Base-by-base conservation (phyloP, 2,113 vertebrate species). In the Tachycineta bicolor region DNA sequence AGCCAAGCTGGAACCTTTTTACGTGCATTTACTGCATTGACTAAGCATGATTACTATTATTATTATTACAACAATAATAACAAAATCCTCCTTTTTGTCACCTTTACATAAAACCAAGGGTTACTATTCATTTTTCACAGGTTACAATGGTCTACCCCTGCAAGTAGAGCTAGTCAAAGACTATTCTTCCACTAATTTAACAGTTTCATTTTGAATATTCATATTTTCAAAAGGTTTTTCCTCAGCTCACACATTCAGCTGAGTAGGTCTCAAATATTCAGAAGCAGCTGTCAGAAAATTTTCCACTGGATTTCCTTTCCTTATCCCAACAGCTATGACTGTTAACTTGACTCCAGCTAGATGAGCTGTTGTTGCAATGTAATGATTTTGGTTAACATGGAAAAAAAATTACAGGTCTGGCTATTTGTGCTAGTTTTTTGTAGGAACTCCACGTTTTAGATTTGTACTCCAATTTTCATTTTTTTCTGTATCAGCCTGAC, bases 301-400 rank as follows among this genome's bases (percentile, higher is more conserved):
- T 96, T 97, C 92, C 71, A 77, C 56, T 79, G 78, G n/a, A 19
- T 89, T 89, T 91, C 56, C 75, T 94, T 89, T 86, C 70, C 56
- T 90, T 71, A 34, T 77, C 80, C 91, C 33, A 67, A 11, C 26
- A 92, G 55, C 44, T 65, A 59, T 70, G 82, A 64, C 70, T 56
- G 41, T 83, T 93, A 83, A 69, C 55, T 60, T 56, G 41, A 62
- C 29, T 94, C 65, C 76, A 78, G 65, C 41, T 74, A 78, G 68
- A 71, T 60, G 64, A 92, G 56, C 56, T 81, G 85, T 18, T 93
- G 53, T 67, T 71, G 64, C 79, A 68, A 64, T 77, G 62, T 71
- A 93, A 70, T 75, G 52, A 90, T 78, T 93, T 92, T 21, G n/a
- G 64, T 64, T 92, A 90, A 89, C 75, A 62, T 21, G 34, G 53